Evolutionary conservation across 2,888 invertebrate species (phyloP).

Genomic region (Cataglyphis altisquamis): DNA sequence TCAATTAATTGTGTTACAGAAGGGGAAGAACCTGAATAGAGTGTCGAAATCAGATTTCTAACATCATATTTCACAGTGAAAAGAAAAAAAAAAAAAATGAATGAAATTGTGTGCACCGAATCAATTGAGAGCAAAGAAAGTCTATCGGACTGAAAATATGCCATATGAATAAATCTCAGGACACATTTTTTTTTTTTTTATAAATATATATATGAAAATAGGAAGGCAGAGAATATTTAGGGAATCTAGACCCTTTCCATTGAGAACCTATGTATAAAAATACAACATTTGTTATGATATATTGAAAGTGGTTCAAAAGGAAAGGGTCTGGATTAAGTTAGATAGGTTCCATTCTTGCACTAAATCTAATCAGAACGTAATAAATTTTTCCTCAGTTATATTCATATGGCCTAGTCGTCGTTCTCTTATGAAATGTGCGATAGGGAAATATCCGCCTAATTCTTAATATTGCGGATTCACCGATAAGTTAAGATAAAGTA

Average conservation of each 20-base stretch:
- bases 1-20: conserved; percentile 66
- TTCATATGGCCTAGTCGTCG: conserved; percentile 76
- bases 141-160: conserved; percentile 68
- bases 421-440: conserved; percentile 65
- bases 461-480: conserved; percentile 76
- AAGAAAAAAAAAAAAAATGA: conserved; percentile 49
- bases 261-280: conserved; percentile 64
- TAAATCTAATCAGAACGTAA: conserved; percentile 51
- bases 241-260: conserved; percentile 58
- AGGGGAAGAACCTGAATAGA: conserved; percentile 81
- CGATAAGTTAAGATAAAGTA: conserved; percentile 77
- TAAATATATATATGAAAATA: conserved; percentile 52
- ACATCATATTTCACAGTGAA: conserved; percentile 58
- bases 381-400: conserved; percentile 68
- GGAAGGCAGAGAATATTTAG: conserved; percentile 50
- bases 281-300: conserved; percentile 63
- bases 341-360: conserved; percentile 57
- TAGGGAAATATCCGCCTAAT: conserved; percentile 74
- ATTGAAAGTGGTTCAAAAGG: conserved; percentile 52
- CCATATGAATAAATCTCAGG: conserved; percentile 75
- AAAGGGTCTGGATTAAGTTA: conserved; percentile 59
- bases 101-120: conserved; percentile 65
- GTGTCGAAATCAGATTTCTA: conserved; percentile 53
- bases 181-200: conserved; percentile 48
- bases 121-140: conserved; percentile 66